phyloP scores from a whole-genome alignment of 1,140 invertebrate genomes.

The Pentalonia nigronervosa region DNA sequence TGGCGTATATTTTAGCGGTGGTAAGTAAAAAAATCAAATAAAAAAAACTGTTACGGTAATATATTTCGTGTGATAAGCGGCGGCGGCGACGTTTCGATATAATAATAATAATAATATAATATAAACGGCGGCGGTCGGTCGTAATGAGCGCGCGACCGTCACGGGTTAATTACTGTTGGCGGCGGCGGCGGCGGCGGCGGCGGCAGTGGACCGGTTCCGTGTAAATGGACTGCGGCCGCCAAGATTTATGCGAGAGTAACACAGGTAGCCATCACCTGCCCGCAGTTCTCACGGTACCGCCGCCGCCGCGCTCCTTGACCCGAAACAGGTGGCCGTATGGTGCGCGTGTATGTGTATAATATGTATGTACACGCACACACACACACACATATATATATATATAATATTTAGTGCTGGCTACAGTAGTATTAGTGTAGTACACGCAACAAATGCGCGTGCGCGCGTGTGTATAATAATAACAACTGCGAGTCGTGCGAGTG shows the following conservation, averaged over 20 bases:
- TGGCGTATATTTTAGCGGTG: not conserved
- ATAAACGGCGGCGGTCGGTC: constrained; percentile 19
- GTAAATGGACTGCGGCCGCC: constrained; percentile 41
- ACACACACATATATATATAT: not conserved
- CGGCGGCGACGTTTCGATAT: not conserved
- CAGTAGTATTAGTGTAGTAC: not conserved
- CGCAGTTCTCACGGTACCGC: constrained; percentile 44
- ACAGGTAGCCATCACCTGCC: constrained; percentile 56
- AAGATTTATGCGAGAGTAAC: constrained; percentile 58
- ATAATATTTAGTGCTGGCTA: not conserved
- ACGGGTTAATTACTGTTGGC: constrained; percentile 48
- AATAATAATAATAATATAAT: no score
- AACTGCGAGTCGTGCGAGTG: not conserved
- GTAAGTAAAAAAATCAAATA: not conserved
- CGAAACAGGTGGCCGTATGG: constrained; percentile 50
- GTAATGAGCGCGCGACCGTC: constrained; percentile 49
- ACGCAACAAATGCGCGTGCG: not conserved
- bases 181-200: constrained; percentile 6
- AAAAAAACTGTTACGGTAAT: not conserved
- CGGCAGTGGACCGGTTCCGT: constrained; percentile 31
- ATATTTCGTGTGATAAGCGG: constrained; percentile 10
- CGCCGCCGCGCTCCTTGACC: constrained; percentile 51
- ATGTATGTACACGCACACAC: no score
- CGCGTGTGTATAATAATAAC: not conserved
- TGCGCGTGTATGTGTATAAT: not conserved